Percentiles rank a stretch among this genome's conserved stretches.
phyloP scores from a whole-genome alignment of 2,888 invertebrate genomes.

The Strigamia maritima region DNA sequence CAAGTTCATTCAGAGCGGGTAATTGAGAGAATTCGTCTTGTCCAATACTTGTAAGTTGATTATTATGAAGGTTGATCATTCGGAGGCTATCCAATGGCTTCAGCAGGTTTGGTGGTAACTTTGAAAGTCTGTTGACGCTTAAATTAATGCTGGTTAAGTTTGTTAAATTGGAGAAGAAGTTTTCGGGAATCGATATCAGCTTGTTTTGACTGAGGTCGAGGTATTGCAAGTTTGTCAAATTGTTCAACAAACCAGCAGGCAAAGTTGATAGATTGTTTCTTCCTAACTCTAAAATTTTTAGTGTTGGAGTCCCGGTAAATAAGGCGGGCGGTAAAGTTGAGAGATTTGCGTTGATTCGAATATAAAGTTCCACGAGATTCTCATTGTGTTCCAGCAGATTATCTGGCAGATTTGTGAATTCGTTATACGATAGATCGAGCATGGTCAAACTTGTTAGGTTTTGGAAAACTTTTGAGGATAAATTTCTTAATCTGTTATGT shows the following conservation, averaged over 20 bases:
- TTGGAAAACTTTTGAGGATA: background rate
- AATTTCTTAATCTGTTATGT: background rate
- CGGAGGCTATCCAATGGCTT: background rate
- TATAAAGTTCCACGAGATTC: background rate
- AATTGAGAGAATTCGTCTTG: background rate
- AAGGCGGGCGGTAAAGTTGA: background rate
- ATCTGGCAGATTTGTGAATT: background rate
- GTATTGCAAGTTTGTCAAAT: background rate
- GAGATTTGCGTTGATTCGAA: background rate
- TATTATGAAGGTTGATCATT: conserved; percentile 26
- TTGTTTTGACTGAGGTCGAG: conserved; percentile 7
- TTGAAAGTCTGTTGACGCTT: conserved; percentile 4
- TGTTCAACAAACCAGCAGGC: background rate
- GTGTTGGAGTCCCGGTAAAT: background rate
- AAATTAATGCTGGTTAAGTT: background rate
- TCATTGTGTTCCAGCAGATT: background rate
- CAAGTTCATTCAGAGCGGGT: background rate
- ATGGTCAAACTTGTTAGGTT: background rate
- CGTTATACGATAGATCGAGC: conserved; percentile 5
- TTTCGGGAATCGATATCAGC: background rate
- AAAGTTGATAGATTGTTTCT: conserved; percentile 19
- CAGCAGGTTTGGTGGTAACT: background rate
- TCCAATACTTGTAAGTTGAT: background rate
- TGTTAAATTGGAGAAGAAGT: background rate
- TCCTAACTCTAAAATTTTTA: background rate